phyloP scores from a whole-genome alignment of 2,113 vertebrate species.

The Zapornia atra region DNA sequence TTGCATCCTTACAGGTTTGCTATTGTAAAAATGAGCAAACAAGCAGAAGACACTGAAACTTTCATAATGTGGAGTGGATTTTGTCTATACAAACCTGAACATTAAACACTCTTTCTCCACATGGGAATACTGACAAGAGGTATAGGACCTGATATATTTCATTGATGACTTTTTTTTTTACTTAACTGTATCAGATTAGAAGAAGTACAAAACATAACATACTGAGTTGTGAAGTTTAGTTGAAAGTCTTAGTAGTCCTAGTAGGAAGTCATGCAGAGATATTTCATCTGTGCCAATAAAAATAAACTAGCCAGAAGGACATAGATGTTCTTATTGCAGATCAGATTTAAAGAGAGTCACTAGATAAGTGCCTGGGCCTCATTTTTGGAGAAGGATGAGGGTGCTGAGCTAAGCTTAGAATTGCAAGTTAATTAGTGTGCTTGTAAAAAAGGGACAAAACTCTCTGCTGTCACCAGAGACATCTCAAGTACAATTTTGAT shows the following conservation, averaged over 20 bases:
- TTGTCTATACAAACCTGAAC: neutral
- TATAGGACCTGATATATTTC: neutral
- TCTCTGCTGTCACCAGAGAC: neutral
- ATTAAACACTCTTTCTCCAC: neutral
- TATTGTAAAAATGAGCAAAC: neutral
- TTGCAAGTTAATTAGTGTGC: accelerated
- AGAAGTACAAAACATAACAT: neutral
- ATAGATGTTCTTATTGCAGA: neutral
- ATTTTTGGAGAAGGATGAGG: neutral
- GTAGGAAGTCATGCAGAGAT: neutral
- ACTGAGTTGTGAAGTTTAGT: neutral
- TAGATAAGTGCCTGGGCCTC: neutral
- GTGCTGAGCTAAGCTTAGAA: neutral
- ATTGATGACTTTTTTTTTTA: neutral
- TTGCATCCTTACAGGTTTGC: neutral
- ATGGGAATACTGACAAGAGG: neutral
- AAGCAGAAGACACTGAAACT: neutral
- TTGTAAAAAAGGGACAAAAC: neutral
- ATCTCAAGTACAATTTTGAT: neutral
- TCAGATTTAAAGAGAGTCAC: neutral
- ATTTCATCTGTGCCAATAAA: neutral
- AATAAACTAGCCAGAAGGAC: neutral
- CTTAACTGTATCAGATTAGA: neutral
- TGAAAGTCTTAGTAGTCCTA: neutral
- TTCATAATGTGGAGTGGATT: neutral